Evolutionary conservation across 23 tunicate species (phyloP), one percentile per base, ranked within the genome.

Genomic region (Clavelina lepadiformis): DNA sequence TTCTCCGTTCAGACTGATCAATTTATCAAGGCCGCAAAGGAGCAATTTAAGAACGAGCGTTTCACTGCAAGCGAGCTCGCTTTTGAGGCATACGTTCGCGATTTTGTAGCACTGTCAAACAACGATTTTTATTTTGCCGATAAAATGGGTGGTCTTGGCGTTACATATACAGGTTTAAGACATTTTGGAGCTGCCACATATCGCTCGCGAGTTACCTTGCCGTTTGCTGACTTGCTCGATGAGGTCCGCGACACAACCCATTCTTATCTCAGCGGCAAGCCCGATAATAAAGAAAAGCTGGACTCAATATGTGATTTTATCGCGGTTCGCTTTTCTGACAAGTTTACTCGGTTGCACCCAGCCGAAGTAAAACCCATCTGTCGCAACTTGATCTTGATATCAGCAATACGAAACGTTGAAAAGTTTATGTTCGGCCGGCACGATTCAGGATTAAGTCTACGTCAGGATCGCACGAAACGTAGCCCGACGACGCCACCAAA

Each of bases 11-110:
- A 62, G 30, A 71, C 86, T 27, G 79, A 60, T 2, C 52, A 13
- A 5, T 52, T 80, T 19, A 5, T 80, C 50, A 34, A 60, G 19
- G 62, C 51, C 3, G 78, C 78, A 3, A 34, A 72, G 2, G 7
- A 36, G 27, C 59, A 53, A 28, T 80, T 80, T 61, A 11, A 25
- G 35, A 31, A 35, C 6, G 72, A 80, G 38, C 32, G 77, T 26
- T 80, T 80, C 62, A 78, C 86, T 8, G 67, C 59, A 25, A 80
- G 86, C 56, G 38, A 28, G 26, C 63, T 80, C 58, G 86, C 72
- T 3, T 51, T 61, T 51, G 86, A 80, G 38, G 86, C 86, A 22
- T 80, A 80, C 37, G 61, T 61, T 5, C 67, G 60, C 27, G 86
- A 80, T 36, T 70, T 80, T 33, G 53, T 71, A 5, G 72, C 67